Evolutionary conservation across 2,888 invertebrate species (phyloP).

Genomic region (Archips xylosteana): DNA sequence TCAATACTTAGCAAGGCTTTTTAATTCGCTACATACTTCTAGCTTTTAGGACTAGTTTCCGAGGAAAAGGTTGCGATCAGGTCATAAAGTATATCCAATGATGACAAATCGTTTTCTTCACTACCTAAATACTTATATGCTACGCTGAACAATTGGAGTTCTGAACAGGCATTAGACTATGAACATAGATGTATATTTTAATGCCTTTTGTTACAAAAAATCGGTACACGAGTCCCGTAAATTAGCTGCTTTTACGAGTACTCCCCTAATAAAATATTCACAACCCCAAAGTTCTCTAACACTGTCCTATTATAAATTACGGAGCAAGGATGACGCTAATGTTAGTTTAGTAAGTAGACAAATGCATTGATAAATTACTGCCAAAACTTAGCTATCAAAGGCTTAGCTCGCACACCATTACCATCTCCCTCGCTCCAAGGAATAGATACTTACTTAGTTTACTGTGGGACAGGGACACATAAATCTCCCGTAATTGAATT

Average conservation of each 20-base stretch:
- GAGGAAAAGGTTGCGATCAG: not conserved
- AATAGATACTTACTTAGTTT: conserved; percentile 55
- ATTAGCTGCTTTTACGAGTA: conserved; percentile 34
- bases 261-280: conserved; percentile 41
- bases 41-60: not conserved
- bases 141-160: not conserved
- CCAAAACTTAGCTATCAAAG: conserved; percentile 65
- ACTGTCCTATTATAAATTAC: conserved; percentile 49
- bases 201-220: conserved; percentile 10
- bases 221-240: conserved; percentile 22
- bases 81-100: not conserved
- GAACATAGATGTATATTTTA: no score
- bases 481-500: conserved; percentile 81
- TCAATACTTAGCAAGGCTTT: not conserved
- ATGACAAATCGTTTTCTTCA: conserved; percentile 1
- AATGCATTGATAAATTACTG: conserved; percentile 65
- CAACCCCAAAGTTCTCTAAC: conserved; percentile 34
- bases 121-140: not conserved
- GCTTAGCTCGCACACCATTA: conserved; percentile 55
- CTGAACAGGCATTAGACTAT: no score
- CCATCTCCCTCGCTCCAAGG: conserved; percentile 59
- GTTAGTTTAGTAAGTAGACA: conserved; percentile 57
- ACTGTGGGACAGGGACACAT: conserved; percentile 66
- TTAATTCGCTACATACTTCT: no score
- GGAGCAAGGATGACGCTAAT: conserved; percentile 52